Evolutionary conservation across 1,140 invertebrate species (phyloP).

Genomic region (Caenorhabditis inopinata): DNA sequence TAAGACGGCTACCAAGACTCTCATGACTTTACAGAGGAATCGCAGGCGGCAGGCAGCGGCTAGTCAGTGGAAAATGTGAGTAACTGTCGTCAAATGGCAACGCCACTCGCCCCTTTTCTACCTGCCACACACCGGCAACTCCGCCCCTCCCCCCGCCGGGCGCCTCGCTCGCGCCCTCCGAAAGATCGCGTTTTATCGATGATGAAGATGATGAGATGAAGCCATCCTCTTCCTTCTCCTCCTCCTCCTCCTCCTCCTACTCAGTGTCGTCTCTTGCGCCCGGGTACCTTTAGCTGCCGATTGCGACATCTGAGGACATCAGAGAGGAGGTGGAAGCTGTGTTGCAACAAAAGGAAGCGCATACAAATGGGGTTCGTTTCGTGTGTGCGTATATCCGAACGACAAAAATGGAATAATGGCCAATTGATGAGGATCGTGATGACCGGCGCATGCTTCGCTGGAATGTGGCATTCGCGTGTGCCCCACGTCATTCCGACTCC

Average conservation of each 20-base stretch:
- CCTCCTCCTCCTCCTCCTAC: too few species aligned
- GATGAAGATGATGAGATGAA: slow-evolving; percentile 32
- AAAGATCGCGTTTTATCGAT: neutral
- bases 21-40: neutral
- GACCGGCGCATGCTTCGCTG: too few species aligned
- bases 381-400: neutral
- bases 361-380: slow-evolving; percentile 9
- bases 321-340: neutral
- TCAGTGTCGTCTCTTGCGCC: too few species aligned
- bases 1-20: slow-evolving; percentile 34
- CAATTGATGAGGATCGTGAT: neutral
- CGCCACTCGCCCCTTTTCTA: neutral
- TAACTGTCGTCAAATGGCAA: slow-evolving; percentile 30
- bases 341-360: neutral
- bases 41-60: too few species aligned
- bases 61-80: neutral
- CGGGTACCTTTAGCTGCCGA: neutral
- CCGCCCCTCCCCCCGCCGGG: neutral
- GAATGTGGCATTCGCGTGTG: too few species aligned
- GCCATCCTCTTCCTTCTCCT: neutral
- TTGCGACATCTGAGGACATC: neutral
- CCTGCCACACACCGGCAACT: neutral
- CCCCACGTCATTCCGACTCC: too few species aligned
- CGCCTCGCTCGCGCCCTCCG: neutral
- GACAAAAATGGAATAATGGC: neutral